phyloP scores from a whole-genome alignment of 2,797 vertebrate species.

The Podarcis siculus region DNA sequence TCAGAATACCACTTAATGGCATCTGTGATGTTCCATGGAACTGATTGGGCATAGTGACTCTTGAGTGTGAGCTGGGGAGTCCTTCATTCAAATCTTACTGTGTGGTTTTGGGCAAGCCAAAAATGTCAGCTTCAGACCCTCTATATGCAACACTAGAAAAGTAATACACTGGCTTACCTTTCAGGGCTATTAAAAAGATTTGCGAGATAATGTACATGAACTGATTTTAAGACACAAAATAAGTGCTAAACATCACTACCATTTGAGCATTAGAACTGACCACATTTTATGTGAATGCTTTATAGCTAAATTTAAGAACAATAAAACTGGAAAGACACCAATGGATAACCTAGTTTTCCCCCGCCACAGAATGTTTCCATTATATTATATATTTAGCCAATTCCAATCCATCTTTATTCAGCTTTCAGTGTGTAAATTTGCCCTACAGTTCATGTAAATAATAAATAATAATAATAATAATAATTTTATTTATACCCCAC shows the following conservation, averaged over 20 bases:
- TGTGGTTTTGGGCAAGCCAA: not conserved
- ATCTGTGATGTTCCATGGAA: not conserved
- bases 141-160: not conserved
- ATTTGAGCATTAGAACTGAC: not conserved
- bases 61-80: not conserved
- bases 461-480: too few species aligned
- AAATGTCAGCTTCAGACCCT: not conserved
- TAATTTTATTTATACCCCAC: too few species aligned
- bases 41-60: not conserved
- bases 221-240: not conserved
- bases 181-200: not conserved
- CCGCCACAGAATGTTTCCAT: not conserved
- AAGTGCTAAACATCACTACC: not conserved
- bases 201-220: not conserved
- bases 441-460: too few species aligned
- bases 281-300: not conserved
- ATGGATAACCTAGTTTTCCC: not conserved
- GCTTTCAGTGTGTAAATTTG: not conserved
- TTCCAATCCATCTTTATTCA: not conserved
- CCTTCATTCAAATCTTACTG: not conserved
- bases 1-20: not conserved
- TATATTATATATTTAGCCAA: not conserved
- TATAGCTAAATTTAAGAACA: not conserved
- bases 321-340: not conserved
- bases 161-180: not conserved